Evolutionary conservation across 2,888 invertebrate genomes (phyloP), one percentile per base, ranked within the genome.

Genomic region (Dexiosoma caninum): DNA sequence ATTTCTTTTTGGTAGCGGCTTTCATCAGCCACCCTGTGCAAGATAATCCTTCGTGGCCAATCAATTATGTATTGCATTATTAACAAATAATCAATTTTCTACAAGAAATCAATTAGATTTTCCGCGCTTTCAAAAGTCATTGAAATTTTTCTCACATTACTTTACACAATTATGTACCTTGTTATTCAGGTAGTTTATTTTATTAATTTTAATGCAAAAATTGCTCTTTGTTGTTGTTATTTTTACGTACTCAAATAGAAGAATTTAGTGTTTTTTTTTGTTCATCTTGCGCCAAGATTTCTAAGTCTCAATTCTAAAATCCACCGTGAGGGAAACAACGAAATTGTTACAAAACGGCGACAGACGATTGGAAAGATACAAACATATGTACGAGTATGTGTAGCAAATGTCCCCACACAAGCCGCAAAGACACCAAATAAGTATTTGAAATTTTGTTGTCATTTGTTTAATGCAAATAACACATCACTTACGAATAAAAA

Each of bases 81-180:
- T n/a, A n/a, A n/a, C n/a, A n/a, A n/a, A n/a, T n/a, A n/a, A n/a
- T n/a, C n/a, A n/a, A n/a, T n/a, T n/a, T n/a, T n/a, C n/a, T n/a
- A n/a, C n/a, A n/a, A n/a, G n/a, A n/a, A n/a, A n/a, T n/a, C n/a
- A n/a, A n/a, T n/a, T n/a, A n/a, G n/a, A n/a, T n/a, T n/a, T n/a
- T n/a, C n/a, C n/a, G n/a, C n/a, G 30, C n/a, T 27, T 69, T 46
- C 23, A 1, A 10, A 23, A 69, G 10, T 27, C 69, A 57, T 70
- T 70, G 70, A 59, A 23, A 23, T 30, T 9, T n/a, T 51, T 60
- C 60, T 30, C 60, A 71, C 59, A 71, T 60, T 60, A 49, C 19
- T 51, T 37, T 16, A 37, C 2, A n/a, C 0, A 27, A n/a, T 30
- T 66, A 30, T 51, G 27, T 40, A 49, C n/a, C 23, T 35, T 32